These are phyloP conservation scores for Otus sunia DNA, from an alignment of 2,113 vertebrate genomes.

Conservation along the genomic window DNA sequence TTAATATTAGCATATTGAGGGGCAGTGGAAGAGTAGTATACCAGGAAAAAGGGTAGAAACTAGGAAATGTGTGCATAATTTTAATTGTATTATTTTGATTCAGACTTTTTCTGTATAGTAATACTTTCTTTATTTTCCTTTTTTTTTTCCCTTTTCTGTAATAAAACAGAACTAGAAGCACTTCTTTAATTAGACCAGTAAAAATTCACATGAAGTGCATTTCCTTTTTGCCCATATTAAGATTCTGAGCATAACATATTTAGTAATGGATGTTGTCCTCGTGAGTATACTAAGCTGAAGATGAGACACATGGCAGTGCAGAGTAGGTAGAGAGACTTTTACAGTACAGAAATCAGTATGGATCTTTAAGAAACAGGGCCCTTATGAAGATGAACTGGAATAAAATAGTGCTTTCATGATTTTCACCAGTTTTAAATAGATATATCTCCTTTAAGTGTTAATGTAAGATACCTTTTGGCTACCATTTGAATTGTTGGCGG, in stretches of 20 bases:
- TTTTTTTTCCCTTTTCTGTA: rapidly evolving
- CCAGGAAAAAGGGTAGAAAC: background rate
- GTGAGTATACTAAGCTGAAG: background rate
- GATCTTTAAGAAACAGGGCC: background rate
- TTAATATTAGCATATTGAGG: background rate
- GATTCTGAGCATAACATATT: background rate
- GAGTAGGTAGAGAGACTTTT: background rate
- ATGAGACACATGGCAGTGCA: slow-evolving; percentile 9
- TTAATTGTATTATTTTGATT: background rate
- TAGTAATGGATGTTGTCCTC: background rate
- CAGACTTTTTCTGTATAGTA: background rate
- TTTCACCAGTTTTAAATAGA: slow-evolving; percentile 29
- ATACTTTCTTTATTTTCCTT: background rate
- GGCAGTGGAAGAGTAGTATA: background rate
- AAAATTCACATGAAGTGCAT: background rate
- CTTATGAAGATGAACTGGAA: background rate
- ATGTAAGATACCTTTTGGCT: slow-evolving; percentile 18
- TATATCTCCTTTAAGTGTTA: slow-evolving; percentile 2
- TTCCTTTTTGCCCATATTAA: background rate
- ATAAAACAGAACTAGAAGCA: background rate
- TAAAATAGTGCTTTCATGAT: background rate
- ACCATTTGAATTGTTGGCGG: background rate
- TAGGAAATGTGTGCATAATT: background rate
- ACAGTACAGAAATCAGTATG: background rate
- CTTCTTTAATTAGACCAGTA: background rate